Conservation (phyloP, 2,797 vertebrate genomes). For the Tenualosa thibaudeaui region DNA sequence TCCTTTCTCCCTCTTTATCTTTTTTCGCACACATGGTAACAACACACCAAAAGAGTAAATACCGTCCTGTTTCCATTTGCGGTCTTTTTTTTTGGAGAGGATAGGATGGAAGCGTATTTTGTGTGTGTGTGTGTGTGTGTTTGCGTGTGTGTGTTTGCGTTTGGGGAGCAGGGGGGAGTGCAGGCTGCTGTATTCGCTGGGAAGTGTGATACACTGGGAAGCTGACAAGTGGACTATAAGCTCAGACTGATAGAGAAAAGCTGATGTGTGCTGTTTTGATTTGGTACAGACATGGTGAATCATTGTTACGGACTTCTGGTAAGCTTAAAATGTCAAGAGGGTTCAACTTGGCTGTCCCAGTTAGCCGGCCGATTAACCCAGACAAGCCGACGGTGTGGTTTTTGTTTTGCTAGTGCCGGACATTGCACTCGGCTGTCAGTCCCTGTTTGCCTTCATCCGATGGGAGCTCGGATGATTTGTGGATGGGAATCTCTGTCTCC, state of each 20-base stretch:
- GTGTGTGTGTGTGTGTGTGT: neutral
- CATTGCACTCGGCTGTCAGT: constrained; percentile 58
- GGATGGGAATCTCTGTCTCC: neutral
- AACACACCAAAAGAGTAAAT: constrained; percentile 12
- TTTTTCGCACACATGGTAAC: neutral
- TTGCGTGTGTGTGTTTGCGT: neutral
- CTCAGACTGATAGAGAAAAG: constrained; percentile 27
- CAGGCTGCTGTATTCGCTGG: neutral
- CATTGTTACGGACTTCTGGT: constrained; percentile 76
- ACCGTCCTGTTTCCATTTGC: constrained; percentile 19
- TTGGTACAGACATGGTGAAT: constrained; percentile 64
- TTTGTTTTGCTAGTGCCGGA: constrained; percentile 16
- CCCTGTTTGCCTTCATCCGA: constrained; percentile 24
- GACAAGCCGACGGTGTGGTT: constrained; percentile 67
- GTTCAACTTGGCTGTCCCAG: constrained; percentile 75
- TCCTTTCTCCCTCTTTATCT: neutral
- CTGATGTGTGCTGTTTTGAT: constrained; percentile 35
- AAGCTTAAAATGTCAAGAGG: constrained; percentile 77
- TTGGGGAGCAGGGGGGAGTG: neutral
- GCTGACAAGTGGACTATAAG: constrained; percentile 25
- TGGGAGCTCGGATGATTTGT: neutral
- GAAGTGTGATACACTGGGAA: neutral
- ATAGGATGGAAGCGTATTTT: neutral
- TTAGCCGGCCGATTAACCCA: constrained; percentile 75
- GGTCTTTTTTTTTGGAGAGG: constrained; percentile 24